Evolutionary conservation across 2,888 invertebrate species (phyloP), one percentile per base, ranked within the genome.

Genomic region (Nebria salina): DNA sequence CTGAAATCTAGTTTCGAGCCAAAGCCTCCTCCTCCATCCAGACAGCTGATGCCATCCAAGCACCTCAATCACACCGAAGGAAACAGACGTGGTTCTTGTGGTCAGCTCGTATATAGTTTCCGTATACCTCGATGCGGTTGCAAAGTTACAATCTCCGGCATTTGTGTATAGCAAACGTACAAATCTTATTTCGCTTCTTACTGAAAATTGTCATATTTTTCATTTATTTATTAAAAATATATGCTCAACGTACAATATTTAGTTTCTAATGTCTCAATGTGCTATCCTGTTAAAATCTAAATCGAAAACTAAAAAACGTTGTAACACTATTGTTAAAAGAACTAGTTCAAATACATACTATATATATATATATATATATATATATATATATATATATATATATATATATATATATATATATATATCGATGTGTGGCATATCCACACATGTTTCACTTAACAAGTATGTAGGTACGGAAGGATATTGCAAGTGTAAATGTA

Each of bases 1-100:
- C 25, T 20, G 34, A 11, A 79, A 74, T 66, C 65, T 79, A 79
- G 74, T 74, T 74, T 79, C 73, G 66, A 77, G 68, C 68, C 68
- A 13, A 5, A 68, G 4, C 15, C 25, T 68, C 65, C 34, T 34
- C 34, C 34, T 34, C 34, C 34, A 34, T 34, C 34, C 76, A 76
- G 66, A 70, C 77, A 79, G 74, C 54, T 42, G 66, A 70, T 26
- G 2, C 34, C 26, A 9, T 25, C 8, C n/a, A 26, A 3, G 15
- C 70, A 70, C 70, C 70, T 70, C 70, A 6, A 25, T 54, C 68
- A 68, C 68, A 15, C 68, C 15, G 34, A 34, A 70, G 70, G 20
- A 34, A 70, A 20, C 25, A 70, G 54, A 54, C 54, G 54, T 54
- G 54, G 54, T 54, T 54, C 11, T 70, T 70, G 70, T 9, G 70